Evolutionary conservation across 2,113 vertebrate genomes (phyloP).

Genomic region (Halichoeres trimaculatus): DNA sequence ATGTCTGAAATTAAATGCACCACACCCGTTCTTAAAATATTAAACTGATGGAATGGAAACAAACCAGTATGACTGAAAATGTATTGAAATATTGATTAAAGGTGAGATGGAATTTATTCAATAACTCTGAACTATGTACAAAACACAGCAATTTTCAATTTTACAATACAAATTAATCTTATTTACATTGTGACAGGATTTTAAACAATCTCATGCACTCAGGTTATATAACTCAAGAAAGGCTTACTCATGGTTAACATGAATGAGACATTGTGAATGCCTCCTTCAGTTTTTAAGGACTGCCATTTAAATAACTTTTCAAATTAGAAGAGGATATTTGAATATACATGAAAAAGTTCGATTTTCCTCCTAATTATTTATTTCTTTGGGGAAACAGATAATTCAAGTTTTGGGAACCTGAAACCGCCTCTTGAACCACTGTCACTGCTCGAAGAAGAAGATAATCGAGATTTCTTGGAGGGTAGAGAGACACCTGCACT

Average conservation of each 20-base stretch:
- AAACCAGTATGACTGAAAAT: constrained; percentile 55
- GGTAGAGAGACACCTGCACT: constrained; percentile 77
- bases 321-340: constrained; percentile 33
- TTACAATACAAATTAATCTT: constrained; percentile 84
- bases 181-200: constrained; percentile 84
- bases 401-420: constrained; percentile 84
- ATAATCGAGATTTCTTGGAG: constrained; percentile 86
- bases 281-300: constrained; percentile 11
- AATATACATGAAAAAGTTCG: constrained; percentile 47
- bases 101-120: constrained; percentile 67
- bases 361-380: constrained; percentile 71
- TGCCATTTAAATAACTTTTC: constrained; percentile 5
- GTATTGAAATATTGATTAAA: constrained; percentile 50
- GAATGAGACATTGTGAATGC: constrained; percentile 59
- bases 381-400: constrained; percentile 88
- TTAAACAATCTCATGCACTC: constrained; percentile 75
- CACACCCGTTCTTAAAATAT: constrained; percentile 70
- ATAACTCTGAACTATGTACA: constrained; percentile 86
- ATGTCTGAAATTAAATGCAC: constrained; percentile 77
- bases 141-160: constrained; percentile 77
- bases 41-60: constrained; percentile 60
- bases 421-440: constrained; percentile 85
- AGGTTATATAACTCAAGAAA: constrained; percentile 39
- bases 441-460: constrained; percentile 91
- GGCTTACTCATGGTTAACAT: constrained; percentile 25